A percentile compares a stretch with the other conserved stretches of the same genome.
These are phyloP conservation scores for Cotesia chilonis DNA, from an alignment of 1,140 invertebrate species.

Conservation along the genomic window DNA sequence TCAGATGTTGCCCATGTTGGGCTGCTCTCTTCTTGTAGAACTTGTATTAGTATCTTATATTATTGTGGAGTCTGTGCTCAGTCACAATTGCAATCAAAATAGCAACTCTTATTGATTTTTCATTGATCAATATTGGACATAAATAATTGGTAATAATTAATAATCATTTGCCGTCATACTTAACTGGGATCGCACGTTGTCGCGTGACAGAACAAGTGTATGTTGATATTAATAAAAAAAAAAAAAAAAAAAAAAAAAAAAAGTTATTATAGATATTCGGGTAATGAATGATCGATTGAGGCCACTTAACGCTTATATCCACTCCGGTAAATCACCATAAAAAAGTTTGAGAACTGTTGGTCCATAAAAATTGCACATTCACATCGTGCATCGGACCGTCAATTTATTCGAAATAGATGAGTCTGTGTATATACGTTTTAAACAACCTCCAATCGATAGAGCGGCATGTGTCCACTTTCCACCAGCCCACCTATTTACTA, in stretches of 20 bases:
- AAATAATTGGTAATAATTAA: too few relatives aligned
- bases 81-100: too few relatives aligned
- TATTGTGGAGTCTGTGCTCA: too few relatives aligned
- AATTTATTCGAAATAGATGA: conserved; percentile 42
- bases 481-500: conserved; percentile 3
- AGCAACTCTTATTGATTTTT: too few relatives aligned
- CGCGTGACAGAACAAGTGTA: too few relatives aligned
- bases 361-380: conserved; percentile 40
- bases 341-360: conserved; percentile 39
- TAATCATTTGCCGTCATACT: too few relatives aligned
- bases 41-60: not conserved
- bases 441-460: conserved; percentile 40
- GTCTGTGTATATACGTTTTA: conserved; percentile 31
- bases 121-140: too few relatives aligned
- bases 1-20: conserved; percentile 9
- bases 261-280: not conserved
- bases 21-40: not conserved
- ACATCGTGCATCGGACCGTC: conserved; percentile 40
- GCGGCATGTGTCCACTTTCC: conserved; percentile 21
- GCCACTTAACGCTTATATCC: conserved; percentile 35
- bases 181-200: too few relatives aligned
- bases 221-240: too few relatives aligned
- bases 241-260: too few relatives aligned
- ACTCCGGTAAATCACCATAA: conserved; percentile 38
- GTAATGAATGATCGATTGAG: conserved; percentile 17